Percentiles rank a stretch among this genome's conserved stretches.
These are phyloP conservation scores for Tragelaphus strepsiceros DNA, from an alignment of 2,113 vertebrate genomes.

Conservation along the genomic window DNA sequence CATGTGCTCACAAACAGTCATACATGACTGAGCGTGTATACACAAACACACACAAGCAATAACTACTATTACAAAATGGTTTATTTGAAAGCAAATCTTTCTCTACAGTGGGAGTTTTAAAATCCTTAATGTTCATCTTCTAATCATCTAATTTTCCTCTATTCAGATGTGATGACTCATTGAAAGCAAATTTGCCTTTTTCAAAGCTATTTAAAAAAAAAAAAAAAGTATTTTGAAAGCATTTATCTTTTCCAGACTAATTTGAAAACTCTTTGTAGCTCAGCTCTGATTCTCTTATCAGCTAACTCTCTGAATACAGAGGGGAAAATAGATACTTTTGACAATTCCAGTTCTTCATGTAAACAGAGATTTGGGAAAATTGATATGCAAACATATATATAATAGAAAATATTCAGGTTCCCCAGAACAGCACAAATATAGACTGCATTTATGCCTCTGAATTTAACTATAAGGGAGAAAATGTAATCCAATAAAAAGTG, in stretches of 20 bases:
- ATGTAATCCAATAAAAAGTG: background rate
- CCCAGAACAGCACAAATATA: background rate
- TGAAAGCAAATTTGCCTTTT: too few species aligned
- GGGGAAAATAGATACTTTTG: background rate
- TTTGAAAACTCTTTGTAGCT: background rate
- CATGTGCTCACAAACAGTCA: background rate
- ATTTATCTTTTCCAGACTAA: background rate
- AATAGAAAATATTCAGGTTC: background rate
- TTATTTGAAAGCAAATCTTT: background rate
- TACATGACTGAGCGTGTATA: background rate
- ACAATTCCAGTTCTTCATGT: background rate
- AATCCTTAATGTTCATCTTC: background rate
- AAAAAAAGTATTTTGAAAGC: background rate
- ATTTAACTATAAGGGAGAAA: background rate
- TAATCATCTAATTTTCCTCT: background rate
- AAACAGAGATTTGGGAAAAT: background rate
- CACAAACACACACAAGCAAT: background rate
- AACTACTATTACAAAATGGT: background rate
- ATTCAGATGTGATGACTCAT: background rate
- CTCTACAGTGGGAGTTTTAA: background rate
- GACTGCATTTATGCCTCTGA: background rate
- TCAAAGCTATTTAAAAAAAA: too few species aligned
- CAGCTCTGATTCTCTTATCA: background rate
- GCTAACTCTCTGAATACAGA: background rate
- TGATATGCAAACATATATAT: background rate